A percentile compares a stretch with the other conserved stretches of the same genome.
Evolutionary conservation across 2,888 invertebrate genomes (phyloP).

Genomic region (Callinectes sapidus): DNA sequence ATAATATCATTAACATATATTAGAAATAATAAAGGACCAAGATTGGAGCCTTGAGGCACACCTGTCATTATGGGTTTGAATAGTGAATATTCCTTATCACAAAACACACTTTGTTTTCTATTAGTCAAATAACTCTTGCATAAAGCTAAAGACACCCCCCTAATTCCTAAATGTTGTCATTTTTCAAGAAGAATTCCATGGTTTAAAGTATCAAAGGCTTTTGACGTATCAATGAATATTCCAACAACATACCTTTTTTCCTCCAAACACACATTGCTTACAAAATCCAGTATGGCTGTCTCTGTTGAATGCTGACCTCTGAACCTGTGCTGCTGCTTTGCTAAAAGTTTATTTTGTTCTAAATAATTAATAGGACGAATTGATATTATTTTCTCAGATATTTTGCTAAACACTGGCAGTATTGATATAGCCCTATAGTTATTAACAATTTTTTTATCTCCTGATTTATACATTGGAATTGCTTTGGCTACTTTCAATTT

Average conservation of each 20-base stretch:
- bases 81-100: too few relatives aligned
- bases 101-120: not conserved
- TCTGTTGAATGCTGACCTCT: not conserved
- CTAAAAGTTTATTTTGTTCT: not conserved
- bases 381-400: not conserved
- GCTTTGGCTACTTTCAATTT: not conserved
- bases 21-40: not conserved
- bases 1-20: not conserved
- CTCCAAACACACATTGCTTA: not conserved
- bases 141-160: not conserved
- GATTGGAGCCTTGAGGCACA: not conserved
- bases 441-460: not conserved
- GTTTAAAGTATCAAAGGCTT: not conserved
- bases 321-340: not conserved
- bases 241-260: not conserved
- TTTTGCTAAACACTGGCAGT: not conserved
- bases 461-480: not conserved
- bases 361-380: not conserved
- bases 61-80: too few relatives aligned
- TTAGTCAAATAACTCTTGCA: not conserved
- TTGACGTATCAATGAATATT: not conserved
- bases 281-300: not conserved
- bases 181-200: not conserved
- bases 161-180: not conserved
- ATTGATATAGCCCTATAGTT: not conserved